Evolutionary conservation across 2,888 invertebrate species (phyloP), one percentile per base, ranked within the genome.

Genomic region (Acanthosepion esculentum): DNA sequence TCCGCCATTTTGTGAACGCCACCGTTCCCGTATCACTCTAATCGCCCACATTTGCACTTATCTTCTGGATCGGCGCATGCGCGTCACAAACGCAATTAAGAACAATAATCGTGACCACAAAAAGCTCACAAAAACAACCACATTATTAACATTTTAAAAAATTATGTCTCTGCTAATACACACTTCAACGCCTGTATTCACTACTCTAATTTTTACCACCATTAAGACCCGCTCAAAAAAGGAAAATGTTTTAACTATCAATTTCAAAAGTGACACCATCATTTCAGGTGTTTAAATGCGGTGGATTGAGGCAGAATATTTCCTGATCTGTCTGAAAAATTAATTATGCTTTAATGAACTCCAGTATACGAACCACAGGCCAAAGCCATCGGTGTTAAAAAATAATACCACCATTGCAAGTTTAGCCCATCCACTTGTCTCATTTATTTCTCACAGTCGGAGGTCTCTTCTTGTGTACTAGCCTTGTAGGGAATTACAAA

Each of bases 21-120:
- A n/a, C 12, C 15, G 15, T n/a, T n/a, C 78, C 15, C 78, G n/a
- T 78, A 78, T 78, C 78, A 15, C n/a, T 33, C n/a, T 33, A 18
- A 78, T 78, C 78, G n/a, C 78, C 78, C 78, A 78, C 12, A 78
- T 78, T 78, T 33, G 78, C n/a, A n/a, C 78, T 15, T 78, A 78
- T 78, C 78, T 78, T 78, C n/a, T 78, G 78, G 78, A 78, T 78
- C 78, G 78, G n/a, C 78, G 33, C 78, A 78, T 78, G 33, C 78
- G 78, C 78, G n/a, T 78, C 78, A 78, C n/a, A 78, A 78, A 78
- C 78, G 29, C 78, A n/a, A 78, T 78, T n/a, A 78, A 78, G 33
- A 78, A 78, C 78, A 78, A 78, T 78, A 78, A 78, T 33, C n/a
- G n/a, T 78, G 78, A 78, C 78, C 78, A n/a, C 78, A 78, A 78